phyloP scores from a whole-genome alignment of 2,888 invertebrate genomes.

The Agrochola macilenta region DNA sequence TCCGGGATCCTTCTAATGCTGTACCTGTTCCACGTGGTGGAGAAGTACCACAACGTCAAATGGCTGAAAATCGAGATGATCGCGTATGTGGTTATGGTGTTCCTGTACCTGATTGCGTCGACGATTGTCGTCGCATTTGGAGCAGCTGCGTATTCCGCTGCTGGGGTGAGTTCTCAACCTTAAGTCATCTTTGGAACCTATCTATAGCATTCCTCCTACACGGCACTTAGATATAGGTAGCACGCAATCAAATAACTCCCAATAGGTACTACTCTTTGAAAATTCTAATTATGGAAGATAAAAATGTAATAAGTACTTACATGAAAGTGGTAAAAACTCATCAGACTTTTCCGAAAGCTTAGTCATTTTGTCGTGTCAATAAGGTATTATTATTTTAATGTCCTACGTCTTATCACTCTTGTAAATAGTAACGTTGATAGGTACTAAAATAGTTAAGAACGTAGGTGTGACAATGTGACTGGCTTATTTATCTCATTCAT shows the following conservation, averaged over 20 bases:
- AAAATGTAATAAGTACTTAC: neutral
- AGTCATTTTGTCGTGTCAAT: neutral
- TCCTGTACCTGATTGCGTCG: constrained; percentile 94
- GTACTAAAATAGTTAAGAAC: constrained; percentile 6
- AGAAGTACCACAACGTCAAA: constrained; percentile 95
- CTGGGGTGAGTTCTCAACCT: constrained; percentile 92
- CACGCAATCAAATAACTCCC: neutral
- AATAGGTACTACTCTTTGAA: neutral
- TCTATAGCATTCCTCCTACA: neutral
- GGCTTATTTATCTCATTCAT: neutral
- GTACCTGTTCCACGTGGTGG: constrained; percentile 96
- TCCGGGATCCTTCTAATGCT: constrained; percentile 93
- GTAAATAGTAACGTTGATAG: neutral
- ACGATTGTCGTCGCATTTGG: constrained; percentile 93
- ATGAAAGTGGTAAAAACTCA: neutral
- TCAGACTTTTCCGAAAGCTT: neutral
- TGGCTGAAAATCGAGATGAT: constrained; percentile 96
- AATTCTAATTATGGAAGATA: neutral
- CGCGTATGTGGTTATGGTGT: constrained; percentile 92
- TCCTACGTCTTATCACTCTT: neutral
- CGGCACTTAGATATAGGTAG: neutral
- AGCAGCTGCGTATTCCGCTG: constrained; percentile 92
- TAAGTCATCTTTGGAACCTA: too few species aligned
- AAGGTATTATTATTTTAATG: neutral
- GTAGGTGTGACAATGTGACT: constrained; percentile 25